Conservation (phyloP, 2,797 vertebrate species). For the Acestrorhynchus altus region DNA sequence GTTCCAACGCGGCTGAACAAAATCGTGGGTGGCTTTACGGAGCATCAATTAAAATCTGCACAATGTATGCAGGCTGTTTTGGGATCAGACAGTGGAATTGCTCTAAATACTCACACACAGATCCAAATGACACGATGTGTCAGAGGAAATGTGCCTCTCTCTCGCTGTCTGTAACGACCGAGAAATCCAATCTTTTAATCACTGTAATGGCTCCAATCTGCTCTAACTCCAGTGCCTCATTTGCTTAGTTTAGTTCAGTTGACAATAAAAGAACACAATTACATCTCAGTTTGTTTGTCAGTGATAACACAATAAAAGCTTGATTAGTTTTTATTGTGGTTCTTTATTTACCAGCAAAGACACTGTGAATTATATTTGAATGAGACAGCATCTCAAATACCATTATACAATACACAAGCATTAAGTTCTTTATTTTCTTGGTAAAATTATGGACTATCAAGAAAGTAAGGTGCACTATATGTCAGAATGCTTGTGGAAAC, state of each 20-base stretch:
- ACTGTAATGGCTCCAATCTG: constrained; percentile 53
- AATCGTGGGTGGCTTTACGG: constrained; percentile 6
- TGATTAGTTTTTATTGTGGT: not conserved
- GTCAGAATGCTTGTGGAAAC: not conserved
- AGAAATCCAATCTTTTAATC: constrained; percentile 58
- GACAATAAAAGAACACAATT: not conserved
- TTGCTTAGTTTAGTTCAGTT: not conserved
- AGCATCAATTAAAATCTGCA: constrained; percentile 22
- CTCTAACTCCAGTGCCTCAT: not conserved
- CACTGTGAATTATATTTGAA: not conserved
- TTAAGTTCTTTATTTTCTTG: not conserved
- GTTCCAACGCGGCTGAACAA: not conserved
- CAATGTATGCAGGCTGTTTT: constrained; percentile 30
- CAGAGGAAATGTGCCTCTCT: constrained; percentile 31
- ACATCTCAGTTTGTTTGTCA: not conserved
- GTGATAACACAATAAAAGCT: not conserved
- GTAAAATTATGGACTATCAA: not conserved
- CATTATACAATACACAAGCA: too few relatives aligned
- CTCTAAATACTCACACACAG: constrained; percentile 35
- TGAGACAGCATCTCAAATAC: too few relatives aligned
- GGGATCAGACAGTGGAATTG: constrained; percentile 48
- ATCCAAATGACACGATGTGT: not conserved
- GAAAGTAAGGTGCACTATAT: too few relatives aligned
- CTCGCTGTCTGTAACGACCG: constrained; percentile 25
- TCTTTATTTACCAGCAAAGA: not conserved